These are phyloP conservation scores for Dasysyrphus tricinctus DNA, from an alignment of 2,888 invertebrate species.

Conservation along the genomic window DNA sequence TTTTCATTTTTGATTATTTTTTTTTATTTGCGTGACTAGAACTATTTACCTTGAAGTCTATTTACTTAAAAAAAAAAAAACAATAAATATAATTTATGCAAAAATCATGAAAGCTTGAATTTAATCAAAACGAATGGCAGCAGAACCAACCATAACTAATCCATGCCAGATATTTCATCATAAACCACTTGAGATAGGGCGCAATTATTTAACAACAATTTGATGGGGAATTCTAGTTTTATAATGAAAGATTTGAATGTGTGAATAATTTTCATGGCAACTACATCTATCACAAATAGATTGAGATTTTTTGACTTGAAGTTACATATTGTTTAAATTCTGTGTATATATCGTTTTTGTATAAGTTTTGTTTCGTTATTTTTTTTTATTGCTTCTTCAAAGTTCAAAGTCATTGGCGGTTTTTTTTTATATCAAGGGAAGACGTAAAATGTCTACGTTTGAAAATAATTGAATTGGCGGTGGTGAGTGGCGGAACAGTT, in stretches of 20 bases:
- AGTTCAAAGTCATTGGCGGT: no score
- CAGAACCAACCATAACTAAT: slow-evolving; percentile 8
- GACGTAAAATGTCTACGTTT: no score
- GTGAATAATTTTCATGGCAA: not conserved
- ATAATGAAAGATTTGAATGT: not conserved
- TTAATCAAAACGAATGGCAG: slow-evolving; percentile 29
- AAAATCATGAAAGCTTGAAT: slow-evolving; percentile 39
- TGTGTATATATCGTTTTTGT: not conserved
- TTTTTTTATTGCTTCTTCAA: not conserved
- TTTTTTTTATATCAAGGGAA: no score
- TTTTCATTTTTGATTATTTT: not conserved
- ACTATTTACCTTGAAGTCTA: slow-evolving; percentile 53
- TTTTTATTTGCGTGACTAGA: slow-evolving; percentile 53
- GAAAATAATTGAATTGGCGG: no score
- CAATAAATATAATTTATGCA: slow-evolving; percentile 4
- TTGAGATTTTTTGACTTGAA: slow-evolving; percentile 10
- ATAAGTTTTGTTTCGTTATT: not conserved
- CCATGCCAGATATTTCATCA: slow-evolving; percentile 32
- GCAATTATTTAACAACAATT: no score
- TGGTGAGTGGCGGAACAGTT: no score
- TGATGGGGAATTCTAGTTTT: not conserved
- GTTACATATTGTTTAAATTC: not conserved
- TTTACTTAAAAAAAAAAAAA: not conserved
- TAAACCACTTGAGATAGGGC: slow-evolving; percentile 17
- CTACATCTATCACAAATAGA: slow-evolving; percentile 2